Evolutionary conservation across 2,113 vertebrate species (phyloP).

Genomic region (Microcebus lehilahytsara): DNA sequence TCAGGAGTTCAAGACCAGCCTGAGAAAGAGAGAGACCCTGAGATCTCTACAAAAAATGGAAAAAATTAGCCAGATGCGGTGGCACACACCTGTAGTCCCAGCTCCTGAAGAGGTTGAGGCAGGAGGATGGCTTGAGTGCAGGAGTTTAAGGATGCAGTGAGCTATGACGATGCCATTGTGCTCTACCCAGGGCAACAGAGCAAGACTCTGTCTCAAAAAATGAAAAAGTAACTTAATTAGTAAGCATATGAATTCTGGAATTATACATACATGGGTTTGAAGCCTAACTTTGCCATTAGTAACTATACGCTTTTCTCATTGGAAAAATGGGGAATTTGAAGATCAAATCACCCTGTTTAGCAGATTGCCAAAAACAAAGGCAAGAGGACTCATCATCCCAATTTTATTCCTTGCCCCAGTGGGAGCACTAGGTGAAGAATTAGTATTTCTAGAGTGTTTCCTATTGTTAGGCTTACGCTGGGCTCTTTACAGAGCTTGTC

Average conservation of each 20-base stretch:
- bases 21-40: too few species aligned
- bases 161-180: too few species aligned
- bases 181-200: too few species aligned
- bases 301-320: background rate
- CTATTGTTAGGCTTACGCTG: background rate
- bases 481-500: background rate
- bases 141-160: too few species aligned
- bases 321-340: background rate
- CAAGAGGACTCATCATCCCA: background rate
- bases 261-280: background rate
- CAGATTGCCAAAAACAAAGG: background rate
- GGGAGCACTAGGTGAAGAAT: background rate
- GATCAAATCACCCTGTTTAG: background rate
- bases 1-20: too few species aligned
- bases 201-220: too few species aligned
- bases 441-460: background rate
- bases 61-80: too few species aligned
- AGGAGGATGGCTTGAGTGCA: too few species aligned
- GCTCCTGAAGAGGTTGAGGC: too few species aligned
- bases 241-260: background rate
- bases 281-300: background rate
- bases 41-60: too few species aligned
- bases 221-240: background rate
- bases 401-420: background rate
- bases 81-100: too few species aligned